Base-by-base conservation (phyloP, 1,140 invertebrate genomes). In the Eurosta solidaginis region DNA sequence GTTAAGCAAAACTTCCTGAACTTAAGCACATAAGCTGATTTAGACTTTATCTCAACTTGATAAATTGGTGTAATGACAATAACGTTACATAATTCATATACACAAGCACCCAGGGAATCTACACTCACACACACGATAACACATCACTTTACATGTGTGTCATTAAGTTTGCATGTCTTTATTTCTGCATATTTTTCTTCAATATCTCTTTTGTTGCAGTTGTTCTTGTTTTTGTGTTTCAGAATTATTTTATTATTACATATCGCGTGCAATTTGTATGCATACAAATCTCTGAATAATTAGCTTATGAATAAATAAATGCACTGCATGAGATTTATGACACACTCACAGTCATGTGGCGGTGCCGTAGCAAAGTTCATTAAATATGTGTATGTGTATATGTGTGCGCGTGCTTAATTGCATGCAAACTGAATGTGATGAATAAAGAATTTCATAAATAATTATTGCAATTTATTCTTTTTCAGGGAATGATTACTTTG, bases 281-380 rank as follows among this genome's bases (percentile, higher is more conserved):
- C 54, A 63, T 63, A 63, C 27, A 63, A 63, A 63, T 63, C 36
- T n/a, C 36, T 63, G 29, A 36, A 63, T 63, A n/a, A 63, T 63
- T 63, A 63, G 54, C 54, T 63, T 63, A 40, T 63, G 54, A 63
- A 63, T 63, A 63, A 63, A 63, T 63, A 36, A 63, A 63, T 63
- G 54, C 54, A 63, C 17, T 63, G 54, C 10, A 17, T 12, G 29
- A 40, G 54, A 63, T 63, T 63, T 63, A 63, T 63, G 2, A 17
- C 54, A 33, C 29, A n/a, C 54, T n/a, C 3, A 33, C 14, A 17
- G 14, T 12, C 9, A 3, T 9, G 45, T 47, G 45, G 45, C 7
- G 14, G 45, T 52, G 22, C 27, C 22, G 22, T 1, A 25, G 20
- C 25, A 25, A 47, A 47, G n/a, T 7, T 47, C 45, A 9, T 47